A percentile compares a stretch with the other conserved stretches of the same genome.
phyloP scores from a whole-genome alignment of 2,113 vertebrate genomes.

The Psittacula cyanocephala region DNA sequence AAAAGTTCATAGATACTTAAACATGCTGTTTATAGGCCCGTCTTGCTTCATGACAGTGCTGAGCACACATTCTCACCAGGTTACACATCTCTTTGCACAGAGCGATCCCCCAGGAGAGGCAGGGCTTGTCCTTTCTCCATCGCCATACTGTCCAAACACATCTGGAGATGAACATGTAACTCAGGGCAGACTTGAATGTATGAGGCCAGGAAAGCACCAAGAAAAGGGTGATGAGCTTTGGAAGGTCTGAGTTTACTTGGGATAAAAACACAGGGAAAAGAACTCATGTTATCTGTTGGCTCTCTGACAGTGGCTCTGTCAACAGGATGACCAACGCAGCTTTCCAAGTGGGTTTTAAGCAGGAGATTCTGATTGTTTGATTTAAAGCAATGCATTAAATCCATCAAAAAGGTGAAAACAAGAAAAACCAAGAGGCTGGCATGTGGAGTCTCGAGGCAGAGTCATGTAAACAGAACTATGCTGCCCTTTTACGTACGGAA shows the following conservation, averaged over 20 bases:
- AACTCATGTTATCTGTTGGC: background rate
- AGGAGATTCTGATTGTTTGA: background rate
- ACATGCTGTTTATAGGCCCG: background rate
- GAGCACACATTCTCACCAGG: background rate
- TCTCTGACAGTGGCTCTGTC: background rate
- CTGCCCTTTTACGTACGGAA: background rate
- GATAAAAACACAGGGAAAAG: background rate
- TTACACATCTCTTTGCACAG: background rate
- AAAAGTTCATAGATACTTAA: background rate
- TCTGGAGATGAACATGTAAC: background rate
- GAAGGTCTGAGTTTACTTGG: background rate
- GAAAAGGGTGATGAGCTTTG: background rate
- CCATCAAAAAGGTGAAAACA: background rate
- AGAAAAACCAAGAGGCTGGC: background rate
- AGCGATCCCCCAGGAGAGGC: background rate
- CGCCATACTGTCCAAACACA: too few relatives aligned
- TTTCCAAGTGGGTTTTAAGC: slow-evolving; percentile 33
- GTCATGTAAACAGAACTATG: background rate
- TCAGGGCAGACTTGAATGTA: background rate
- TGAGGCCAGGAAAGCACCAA: background rate
- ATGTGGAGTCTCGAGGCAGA: background rate
- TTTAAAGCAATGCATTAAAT: background rate
- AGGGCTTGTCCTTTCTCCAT: background rate
- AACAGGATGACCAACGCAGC: slow-evolving; percentile 72
- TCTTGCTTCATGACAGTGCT: background rate